Percentiles rank a stretch among this genome's conserved stretches.
Evolutionary conservation across 2,888 invertebrate genomes (phyloP).

Genomic region (Papilio gigon): DNA sequence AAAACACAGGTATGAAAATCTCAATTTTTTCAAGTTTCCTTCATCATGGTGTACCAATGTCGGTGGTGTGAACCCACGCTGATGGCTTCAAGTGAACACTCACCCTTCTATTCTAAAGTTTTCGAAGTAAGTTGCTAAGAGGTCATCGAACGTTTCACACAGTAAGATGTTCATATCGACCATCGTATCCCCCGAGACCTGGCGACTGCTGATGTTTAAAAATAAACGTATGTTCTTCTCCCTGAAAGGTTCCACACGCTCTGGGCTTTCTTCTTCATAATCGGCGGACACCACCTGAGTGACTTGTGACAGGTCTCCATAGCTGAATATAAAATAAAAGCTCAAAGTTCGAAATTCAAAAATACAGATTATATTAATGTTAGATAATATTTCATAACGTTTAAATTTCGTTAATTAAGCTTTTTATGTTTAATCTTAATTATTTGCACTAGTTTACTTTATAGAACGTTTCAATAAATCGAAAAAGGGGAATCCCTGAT

Average conservation of each 20-base stretch:
- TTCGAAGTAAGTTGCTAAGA: constrained; percentile 91
- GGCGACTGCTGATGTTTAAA: constrained; percentile 59
- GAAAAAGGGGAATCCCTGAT: too few relatives aligned
- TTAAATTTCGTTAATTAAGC: too few relatives aligned
- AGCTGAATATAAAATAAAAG: constrained; percentile 61
- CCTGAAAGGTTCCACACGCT: constrained; percentile 85
- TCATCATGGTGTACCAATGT: background rate
- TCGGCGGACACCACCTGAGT: constrained; percentile 91
- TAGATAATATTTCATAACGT: too few relatives aligned
- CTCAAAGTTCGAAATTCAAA: background rate
- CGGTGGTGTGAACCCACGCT: too few relatives aligned
- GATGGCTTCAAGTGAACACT: constrained; percentile 54
- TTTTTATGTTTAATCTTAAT: too few relatives aligned
- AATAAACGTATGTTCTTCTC: constrained; percentile 83
- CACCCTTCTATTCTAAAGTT: constrained; percentile 90
- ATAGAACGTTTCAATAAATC: too few relatives aligned
- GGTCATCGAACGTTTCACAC: constrained; percentile 91
- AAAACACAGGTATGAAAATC: background rate
- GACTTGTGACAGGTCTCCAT: constrained; percentile 90
- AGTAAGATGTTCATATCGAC: constrained; percentile 94
- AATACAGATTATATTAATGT: too few relatives aligned
- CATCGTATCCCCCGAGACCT: constrained; percentile 80
- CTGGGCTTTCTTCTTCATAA: constrained; percentile 83
- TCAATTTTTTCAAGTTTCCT: background rate
- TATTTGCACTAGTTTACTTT: too few relatives aligned